These are phyloP conservation scores for Alethe diademata DNA, from an alignment of 2,113 vertebrate genomes.

Conservation along the genomic window DNA sequence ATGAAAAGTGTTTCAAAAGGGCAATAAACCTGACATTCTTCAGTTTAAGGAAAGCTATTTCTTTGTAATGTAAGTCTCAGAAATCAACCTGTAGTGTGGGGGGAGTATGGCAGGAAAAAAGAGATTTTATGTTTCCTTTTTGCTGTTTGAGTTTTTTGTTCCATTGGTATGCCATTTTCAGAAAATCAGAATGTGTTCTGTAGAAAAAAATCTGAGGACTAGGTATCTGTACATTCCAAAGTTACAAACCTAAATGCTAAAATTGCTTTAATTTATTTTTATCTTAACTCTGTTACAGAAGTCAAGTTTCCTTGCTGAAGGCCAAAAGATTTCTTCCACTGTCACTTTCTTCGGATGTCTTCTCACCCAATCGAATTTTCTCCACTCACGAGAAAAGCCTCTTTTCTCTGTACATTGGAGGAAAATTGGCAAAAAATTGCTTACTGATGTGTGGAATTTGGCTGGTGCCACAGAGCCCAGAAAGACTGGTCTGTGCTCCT, in stretches of 20 bases:
- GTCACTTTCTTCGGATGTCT: neutral
- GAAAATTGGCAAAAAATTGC: neutral
- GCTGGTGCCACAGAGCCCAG: rapidly evolving
- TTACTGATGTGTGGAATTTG: neutral
- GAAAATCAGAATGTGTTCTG: neutral
- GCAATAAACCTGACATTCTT: neutral
- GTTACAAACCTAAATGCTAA: neutral
- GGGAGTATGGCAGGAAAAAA: neutral
- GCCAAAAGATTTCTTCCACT: neutral
- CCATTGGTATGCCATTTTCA: neutral
- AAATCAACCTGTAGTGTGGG: rapidly evolving
- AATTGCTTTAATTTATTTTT: neutral
- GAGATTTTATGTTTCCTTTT: neutral
- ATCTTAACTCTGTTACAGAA: neutral
- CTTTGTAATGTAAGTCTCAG: neutral
- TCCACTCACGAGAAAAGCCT: neutral
- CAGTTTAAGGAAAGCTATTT: neutral
- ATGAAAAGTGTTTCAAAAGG: neutral
- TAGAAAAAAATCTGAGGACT: neutral
- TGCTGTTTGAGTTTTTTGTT: neutral
- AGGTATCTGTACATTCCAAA: neutral
- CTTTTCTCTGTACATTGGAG: neutral
- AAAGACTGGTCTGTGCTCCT: neutral
- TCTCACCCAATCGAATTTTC: neutral
- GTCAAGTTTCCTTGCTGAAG: neutral